Conservation (phyloP, 2,888 invertebrate species). For the Calephelis perditalis region DNA sequence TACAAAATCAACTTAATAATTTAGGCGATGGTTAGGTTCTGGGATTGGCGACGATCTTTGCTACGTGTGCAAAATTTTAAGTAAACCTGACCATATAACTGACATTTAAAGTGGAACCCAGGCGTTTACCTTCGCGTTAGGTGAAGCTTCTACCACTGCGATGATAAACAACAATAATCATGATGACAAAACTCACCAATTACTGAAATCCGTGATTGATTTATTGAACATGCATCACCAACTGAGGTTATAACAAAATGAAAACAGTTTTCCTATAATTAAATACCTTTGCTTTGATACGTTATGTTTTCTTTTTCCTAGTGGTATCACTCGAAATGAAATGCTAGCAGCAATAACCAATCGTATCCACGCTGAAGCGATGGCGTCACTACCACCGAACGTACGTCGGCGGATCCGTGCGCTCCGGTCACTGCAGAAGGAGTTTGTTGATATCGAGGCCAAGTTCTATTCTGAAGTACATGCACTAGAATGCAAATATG, state of each 20-base stretch:
- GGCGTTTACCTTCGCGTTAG: too few relatives aligned
- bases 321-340: constrained; percentile 72
- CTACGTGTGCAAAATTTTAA: too few relatives aligned
- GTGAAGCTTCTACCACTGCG: too few relatives aligned
- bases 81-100: too few relatives aligned
- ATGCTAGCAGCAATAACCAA: constrained; percentile 79
- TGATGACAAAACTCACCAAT: constrained; percentile 7
- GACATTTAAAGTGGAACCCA: too few relatives aligned
- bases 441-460: constrained; percentile 91
- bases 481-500: constrained; percentile 93
- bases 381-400: constrained; percentile 82
- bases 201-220: constrained; percentile 6
- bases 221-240: constrained; percentile 11
- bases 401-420: constrained; percentile 91
- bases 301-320: constrained; percentile 28
- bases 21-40: too few relatives aligned
- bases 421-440: constrained; percentile 90
- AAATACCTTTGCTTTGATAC: background rate
- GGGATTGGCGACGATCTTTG: too few relatives aligned
- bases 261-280: constrained; percentile 5
- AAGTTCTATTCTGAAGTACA: constrained; percentile 97
- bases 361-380: constrained; percentile 76
- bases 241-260: background rate
- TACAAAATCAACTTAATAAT: too few relatives aligned
- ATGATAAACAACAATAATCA: background rate